Conservation (phyloP, 2,797 vertebrate species). For the Numenius phaeopus region DNA sequence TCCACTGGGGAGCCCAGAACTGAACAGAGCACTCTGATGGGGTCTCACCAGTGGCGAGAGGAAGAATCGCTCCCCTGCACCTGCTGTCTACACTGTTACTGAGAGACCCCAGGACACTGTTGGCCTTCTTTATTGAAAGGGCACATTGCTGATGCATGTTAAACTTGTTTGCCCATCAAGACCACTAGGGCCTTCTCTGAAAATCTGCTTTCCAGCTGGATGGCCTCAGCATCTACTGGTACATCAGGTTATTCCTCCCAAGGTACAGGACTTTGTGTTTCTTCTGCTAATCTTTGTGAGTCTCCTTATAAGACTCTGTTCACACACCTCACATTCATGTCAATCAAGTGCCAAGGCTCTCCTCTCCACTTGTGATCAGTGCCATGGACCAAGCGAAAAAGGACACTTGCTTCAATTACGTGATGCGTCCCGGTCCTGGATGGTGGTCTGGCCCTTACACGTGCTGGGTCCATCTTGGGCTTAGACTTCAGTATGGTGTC, state of each 20-base stretch:
- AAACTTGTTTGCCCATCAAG: background rate
- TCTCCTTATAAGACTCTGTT: background rate
- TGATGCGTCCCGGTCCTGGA: background rate
- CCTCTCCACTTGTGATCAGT: background rate
- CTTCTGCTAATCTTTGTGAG: background rate
- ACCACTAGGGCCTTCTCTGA: background rate
- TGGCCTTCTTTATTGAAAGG: background rate
- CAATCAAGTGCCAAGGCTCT: background rate
- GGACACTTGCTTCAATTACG: background rate
- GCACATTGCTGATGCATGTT: fast-evolving
- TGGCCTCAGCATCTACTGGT: background rate
- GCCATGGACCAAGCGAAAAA: background rate
- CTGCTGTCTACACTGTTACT: background rate
- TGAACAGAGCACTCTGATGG: no score
- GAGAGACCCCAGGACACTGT: background rate
- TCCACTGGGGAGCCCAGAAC: background rate
- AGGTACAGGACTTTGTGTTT: background rate
- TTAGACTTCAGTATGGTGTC: background rate
- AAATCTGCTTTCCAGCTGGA: background rate
- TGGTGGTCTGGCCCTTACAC: background rate
- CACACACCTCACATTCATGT: background rate
- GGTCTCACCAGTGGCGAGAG: background rate
- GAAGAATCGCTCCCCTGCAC: fast-evolving
- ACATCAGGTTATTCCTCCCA: background rate
- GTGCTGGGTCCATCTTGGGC: background rate